Evolutionary conservation across 2,113 vertebrate species (phyloP).

Genomic region (Egretta garzetta): DNA sequence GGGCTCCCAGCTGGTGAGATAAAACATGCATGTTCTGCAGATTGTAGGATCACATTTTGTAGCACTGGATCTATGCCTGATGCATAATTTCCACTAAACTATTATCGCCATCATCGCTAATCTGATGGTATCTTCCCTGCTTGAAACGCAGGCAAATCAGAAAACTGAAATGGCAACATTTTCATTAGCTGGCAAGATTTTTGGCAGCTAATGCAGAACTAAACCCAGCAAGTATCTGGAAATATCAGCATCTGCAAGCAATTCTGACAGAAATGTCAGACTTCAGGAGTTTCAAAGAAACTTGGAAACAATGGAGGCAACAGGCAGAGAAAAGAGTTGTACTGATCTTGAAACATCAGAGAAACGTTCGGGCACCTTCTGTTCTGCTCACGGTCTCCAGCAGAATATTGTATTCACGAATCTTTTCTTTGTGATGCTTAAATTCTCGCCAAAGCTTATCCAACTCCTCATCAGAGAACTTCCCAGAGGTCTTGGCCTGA

Average conservation of each 20-base stretch:
- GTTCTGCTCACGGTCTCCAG: constrained; percentile 89
- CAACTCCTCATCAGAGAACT: constrained; percentile 90
- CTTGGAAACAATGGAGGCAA: background rate
- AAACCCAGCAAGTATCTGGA: background rate
- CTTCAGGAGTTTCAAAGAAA: background rate
- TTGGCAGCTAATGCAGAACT: background rate
- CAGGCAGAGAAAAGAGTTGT: background rate
- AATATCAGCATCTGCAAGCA: background rate
- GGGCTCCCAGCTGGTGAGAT: background rate
- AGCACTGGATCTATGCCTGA: background rate
- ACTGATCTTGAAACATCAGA: background rate
- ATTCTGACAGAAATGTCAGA: background rate
- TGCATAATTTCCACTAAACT: background rate
- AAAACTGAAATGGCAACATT: background rate
- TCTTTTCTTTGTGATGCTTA: constrained; percentile 91
- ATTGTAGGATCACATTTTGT: background rate
- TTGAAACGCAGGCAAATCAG: background rate
- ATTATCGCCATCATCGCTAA: background rate
- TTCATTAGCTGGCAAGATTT: background rate
- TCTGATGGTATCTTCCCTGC: background rate
- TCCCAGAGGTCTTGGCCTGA: constrained; percentile 92
- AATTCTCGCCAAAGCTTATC: constrained; percentile 89
- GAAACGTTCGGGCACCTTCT: constrained; percentile 78
- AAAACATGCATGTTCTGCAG: background rate
- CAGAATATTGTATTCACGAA: constrained; percentile 88